Conservation (phyloP, 2,113 vertebrate species). For the Cephalopterus ornatus region DNA sequence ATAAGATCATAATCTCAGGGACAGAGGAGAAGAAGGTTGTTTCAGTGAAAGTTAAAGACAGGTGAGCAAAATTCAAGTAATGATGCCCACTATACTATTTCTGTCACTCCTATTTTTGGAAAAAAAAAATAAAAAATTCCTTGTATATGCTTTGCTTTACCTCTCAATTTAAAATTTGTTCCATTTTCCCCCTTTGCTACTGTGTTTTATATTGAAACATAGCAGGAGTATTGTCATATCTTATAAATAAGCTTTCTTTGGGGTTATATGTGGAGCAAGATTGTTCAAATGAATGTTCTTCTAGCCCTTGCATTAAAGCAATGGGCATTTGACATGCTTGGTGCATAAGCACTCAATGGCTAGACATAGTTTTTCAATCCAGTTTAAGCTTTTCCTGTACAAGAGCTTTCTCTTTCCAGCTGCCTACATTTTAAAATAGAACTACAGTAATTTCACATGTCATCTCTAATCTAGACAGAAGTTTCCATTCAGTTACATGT, state of each 20-base stretch:
- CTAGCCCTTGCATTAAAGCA: slow-evolving; percentile 29
- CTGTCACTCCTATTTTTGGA: background rate
- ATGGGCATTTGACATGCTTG: slow-evolving; percentile 42
- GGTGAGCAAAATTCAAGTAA: background rate
- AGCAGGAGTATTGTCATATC: background rate
- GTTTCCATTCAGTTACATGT: background rate
- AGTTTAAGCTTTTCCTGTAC: slow-evolving; percentile 27
- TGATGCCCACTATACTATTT: background rate
- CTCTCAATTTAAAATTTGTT: background rate
- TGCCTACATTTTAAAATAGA: slow-evolving; percentile 31
- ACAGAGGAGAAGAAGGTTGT: background rate
- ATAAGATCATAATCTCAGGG: background rate
- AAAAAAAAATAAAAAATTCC: background rate
- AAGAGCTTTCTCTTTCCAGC: background rate
- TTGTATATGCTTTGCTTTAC: background rate
- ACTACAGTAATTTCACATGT: background rate
- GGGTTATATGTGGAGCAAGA: slow-evolving; percentile 5
- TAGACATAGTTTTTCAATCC: slow-evolving; percentile 54
- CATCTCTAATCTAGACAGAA: slow-evolving; percentile 8
- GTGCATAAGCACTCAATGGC: slow-evolving; percentile 32
- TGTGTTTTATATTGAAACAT: slow-evolving; percentile 14
- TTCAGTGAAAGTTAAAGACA: background rate
- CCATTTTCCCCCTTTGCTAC: background rate
- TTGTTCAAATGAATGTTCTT: slow-evolving; percentile 45
- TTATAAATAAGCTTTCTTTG: slow-evolving; percentile 22